Base-by-base conservation (phyloP, 2,797 vertebrate species). In the Sternarchorhynchus goeldii region DNA sequence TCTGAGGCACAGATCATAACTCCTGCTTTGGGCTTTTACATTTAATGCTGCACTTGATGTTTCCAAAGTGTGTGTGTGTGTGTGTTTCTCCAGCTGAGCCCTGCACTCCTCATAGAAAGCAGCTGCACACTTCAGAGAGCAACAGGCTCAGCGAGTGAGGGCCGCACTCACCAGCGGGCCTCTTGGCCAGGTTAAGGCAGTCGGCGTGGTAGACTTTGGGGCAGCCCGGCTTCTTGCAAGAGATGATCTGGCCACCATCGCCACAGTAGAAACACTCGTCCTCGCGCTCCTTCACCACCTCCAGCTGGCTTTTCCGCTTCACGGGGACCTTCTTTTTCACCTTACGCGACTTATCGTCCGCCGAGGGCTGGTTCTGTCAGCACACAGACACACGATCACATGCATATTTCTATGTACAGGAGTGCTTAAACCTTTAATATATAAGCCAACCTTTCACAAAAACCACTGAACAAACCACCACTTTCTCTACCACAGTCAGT, bases 241-340 rank as follows among this genome's bases (percentile, higher is more conserved):
- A 97, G 80, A 99, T 95, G 0, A 99, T 93, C 89, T 99, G 97
- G 6, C 98, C 98, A 16, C 95, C 94, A 0, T 99, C 98, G 4
- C 97, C 97, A 3, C 98, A 99, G 91, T 95, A 97, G 92, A 98
- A 99, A 83, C 98, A 99, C 83, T 99, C 98, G 0, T 99, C 97
- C 79, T 99, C 98, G 41, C 96, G 92, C 78, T 98, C 96, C 89
- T 97, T 98, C 80, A 94, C 95, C 79, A 97, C 90, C 86, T 94
- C 94, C 0, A 93, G 94, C 85, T 95, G 96, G 0, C 93, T 95
- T 85, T 96, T 93, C 86, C 95, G 96, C 90, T 98, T 98, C 81
- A 92, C 92, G 55, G 91, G 86, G 0, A 91, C 91, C 77, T 90
- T 94, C 82, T 93, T 95, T 89, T 92, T 97, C 6, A 97, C 93